Evolutionary conservation across 1,140 invertebrate genomes (phyloP).

Genomic region (Drosophila arizonae): DNA sequence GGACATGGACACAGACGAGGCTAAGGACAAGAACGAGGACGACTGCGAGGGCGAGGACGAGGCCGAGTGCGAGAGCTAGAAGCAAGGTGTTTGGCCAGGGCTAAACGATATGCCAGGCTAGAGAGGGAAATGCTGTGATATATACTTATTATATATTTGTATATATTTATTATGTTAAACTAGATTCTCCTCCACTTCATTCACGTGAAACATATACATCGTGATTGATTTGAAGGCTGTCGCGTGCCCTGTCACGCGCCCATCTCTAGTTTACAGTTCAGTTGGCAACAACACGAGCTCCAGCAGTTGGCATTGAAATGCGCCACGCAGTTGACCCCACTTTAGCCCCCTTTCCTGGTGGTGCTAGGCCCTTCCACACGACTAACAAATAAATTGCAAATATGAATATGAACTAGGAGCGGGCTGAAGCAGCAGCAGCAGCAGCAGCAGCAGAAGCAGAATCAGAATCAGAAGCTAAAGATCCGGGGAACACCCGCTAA

Average conservation of each 20-base stretch:
- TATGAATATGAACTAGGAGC: slow-evolving; percentile 39
- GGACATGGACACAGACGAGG: slow-evolving; percentile 13
- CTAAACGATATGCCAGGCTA: slow-evolving; percentile 19
- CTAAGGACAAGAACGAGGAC: slow-evolving; percentile 2
- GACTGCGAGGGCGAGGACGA: not conserved
- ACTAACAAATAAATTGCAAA: slow-evolving; percentile 78
- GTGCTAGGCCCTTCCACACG: slow-evolving; percentile 45
- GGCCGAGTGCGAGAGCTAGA: not conserved
- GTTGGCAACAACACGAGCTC: slow-evolving; percentile 15
- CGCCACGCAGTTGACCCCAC: slow-evolving; percentile 38
- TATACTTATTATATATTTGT: too few relatives aligned
- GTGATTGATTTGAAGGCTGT: not conserved
- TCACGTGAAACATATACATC: too few relatives aligned
- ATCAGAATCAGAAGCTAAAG: not conserved
- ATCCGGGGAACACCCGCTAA: slow-evolving; percentile 33
- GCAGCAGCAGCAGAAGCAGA: too few relatives aligned
- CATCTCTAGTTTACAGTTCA: slow-evolving; percentile 12
- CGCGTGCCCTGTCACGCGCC: not conserved
- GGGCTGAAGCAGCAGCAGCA: not conserved
- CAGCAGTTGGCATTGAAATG: slow-evolving; percentile 59
- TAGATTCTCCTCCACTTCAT: too few relatives aligned
- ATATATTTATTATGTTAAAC: too few relatives aligned
- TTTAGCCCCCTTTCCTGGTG: slow-evolving; percentile 12
- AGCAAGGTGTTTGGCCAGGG: slow-evolving; percentile 34
- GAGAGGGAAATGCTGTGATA: not conserved